These are phyloP conservation scores for Melieria picta DNA, from an alignment of 2,888 invertebrate genomes.

Conservation along the genomic window DNA sequence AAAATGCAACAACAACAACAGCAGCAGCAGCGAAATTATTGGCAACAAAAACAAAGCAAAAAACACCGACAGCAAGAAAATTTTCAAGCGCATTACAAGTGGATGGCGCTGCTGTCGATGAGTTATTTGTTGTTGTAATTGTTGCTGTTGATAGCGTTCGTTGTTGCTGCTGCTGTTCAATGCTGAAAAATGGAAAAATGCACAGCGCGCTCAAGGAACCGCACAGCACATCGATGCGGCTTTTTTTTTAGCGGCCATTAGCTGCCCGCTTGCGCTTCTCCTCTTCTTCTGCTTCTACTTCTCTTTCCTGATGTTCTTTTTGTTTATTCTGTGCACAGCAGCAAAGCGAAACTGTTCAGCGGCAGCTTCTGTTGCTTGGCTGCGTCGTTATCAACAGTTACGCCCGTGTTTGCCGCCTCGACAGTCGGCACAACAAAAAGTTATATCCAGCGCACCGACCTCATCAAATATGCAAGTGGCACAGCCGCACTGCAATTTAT, in stretches of 20 bases:
- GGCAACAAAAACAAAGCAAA: conserved; percentile 67
- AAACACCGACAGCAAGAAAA: conserved; percentile 78
- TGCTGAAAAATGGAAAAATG: too few species aligned
- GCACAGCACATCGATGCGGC: too few species aligned
- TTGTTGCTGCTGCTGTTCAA: not conserved
- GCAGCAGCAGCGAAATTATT: conserved; percentile 81
- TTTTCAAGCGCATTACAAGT: not conserved
- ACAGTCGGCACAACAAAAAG: too few species aligned
- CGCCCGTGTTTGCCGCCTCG: too few species aligned
- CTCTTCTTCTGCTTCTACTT: not conserved
- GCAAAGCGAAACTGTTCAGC: not conserved
- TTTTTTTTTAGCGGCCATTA: too few species aligned
- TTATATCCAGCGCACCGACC: not conserved
- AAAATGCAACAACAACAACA: conserved; percentile 6
- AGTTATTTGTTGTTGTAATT: too few species aligned
- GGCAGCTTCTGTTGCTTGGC: not conserved
- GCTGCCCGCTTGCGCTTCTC: too few species aligned
- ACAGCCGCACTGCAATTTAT: conserved; percentile 64
- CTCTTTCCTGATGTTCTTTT: not conserved
- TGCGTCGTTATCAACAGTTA: not conserved
- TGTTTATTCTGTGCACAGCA: not conserved
- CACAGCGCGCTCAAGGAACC: too few species aligned
- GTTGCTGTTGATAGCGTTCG: too few species aligned
- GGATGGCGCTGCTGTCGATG: not conserved
- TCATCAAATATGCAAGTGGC: conserved; percentile 70